phyloP scores from a whole-genome alignment of 2,113 vertebrate species.

The Gila orcuttii region DNA sequence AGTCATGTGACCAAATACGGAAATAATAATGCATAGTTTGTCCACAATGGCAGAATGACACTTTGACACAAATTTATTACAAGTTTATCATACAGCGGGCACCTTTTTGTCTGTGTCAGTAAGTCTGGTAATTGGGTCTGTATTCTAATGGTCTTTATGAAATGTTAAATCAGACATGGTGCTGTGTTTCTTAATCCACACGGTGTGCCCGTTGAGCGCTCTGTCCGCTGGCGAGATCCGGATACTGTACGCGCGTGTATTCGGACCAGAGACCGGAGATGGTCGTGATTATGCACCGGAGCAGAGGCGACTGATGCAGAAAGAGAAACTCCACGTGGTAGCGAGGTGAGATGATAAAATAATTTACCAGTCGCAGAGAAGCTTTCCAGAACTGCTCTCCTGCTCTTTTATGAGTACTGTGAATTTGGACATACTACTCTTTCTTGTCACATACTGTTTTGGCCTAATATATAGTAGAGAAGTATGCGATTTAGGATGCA shows the following conservation, averaged over 20 bases:
- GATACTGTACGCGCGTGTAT: slow-evolving; percentile 72
- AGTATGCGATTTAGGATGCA: too few species aligned
- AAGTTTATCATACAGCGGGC: background rate
- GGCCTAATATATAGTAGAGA: too few species aligned
- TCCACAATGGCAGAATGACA: background rate
- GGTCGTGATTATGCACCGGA: slow-evolving; percentile 54
- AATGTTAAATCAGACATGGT: slow-evolving; percentile 66
- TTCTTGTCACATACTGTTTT: too few species aligned
- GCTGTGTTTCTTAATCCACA: slow-evolving; percentile 76
- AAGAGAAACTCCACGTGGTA: slow-evolving; percentile 67
- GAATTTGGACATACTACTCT: too few species aligned
- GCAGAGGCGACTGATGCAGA: slow-evolving; percentile 66
- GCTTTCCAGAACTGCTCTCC: too few species aligned
- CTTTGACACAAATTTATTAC: background rate
- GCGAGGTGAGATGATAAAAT: slow-evolving; percentile 62
- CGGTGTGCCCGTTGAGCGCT: slow-evolving; percentile 67
- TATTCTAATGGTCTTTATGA: background rate
- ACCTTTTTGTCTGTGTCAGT: background rate
- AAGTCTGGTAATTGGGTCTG: background rate
- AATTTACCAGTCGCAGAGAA: too few species aligned
- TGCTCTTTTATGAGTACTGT: too few species aligned
- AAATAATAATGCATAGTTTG: slow-evolving; percentile 8
- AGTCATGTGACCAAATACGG: slow-evolving; percentile 56
- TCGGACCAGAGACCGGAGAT: slow-evolving; percentile 66
- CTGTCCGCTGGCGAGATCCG: slow-evolving; percentile 70